Base-by-base conservation (phyloP, 2,888 invertebrate species). In the Thereva nobilitata region DNA sequence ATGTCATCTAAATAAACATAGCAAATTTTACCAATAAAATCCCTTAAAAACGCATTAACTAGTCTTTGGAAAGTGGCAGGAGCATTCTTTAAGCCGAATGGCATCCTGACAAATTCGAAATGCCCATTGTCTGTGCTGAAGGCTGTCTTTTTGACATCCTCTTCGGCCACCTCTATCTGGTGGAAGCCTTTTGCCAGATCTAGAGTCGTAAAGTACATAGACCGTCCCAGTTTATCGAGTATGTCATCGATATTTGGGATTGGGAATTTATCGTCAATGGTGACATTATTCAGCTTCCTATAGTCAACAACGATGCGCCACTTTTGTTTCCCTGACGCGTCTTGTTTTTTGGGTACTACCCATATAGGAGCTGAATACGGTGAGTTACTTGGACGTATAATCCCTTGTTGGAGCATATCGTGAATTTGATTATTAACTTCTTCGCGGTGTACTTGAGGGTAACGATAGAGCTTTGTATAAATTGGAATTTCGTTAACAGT, bases 1-100 rank as follows among this genome's bases (percentile, higher is more conserved):
- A 75, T 73, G 64, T 77, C 77, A 42, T 77, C 77, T 37, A 76
- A 70, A 68, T 74, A 76, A 0, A 77, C 75, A 1, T 77, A 71
- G 49, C 74, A 74, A 10, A 66, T 68, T 34, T 69, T 72, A 8
- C 49, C 49, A 34, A 66, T 75, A 70, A 8, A 75, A 38, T 5
- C 70, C 70, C n/a, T 67, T 71, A 8, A 59, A 67, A 59, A 70
- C 72, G 10, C 73, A 10, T 64, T 64, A 53, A 64, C 54, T 23
- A 64, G 37, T n/a, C 37, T 23, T 40, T 66, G 66, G 38, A 57
- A 66, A 0, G 66, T 59, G 3, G 45, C 47, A 34, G 66, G 66
- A 3, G 52, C 57, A 41, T 69, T 69, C 50, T 69, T 67, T 0
- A 69, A 6, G 1, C 67, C 69, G 7, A 69, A 67, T 12, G 68